These are phyloP conservation scores for Dascillus cervinus DNA, from an alignment of 2,888 invertebrate species.

Conservation along the genomic window DNA sequence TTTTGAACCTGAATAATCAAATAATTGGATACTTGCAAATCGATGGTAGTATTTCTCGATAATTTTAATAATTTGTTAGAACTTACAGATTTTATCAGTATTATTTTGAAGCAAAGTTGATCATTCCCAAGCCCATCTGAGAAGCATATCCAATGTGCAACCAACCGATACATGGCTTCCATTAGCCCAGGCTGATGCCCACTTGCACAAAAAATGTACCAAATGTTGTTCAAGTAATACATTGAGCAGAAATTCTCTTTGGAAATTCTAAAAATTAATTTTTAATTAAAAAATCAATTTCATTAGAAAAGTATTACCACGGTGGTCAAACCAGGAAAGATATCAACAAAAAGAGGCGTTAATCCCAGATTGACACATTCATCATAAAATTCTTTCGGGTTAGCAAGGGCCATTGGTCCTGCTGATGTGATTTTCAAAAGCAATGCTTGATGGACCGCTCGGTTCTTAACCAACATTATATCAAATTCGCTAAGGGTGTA, in stretches of 20 bases:
- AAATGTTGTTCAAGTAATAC: slow-evolving; percentile 75
- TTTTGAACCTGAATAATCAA: slow-evolving; percentile 57
- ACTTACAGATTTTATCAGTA: slow-evolving; percentile 57
- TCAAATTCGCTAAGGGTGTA: slow-evolving; percentile 49
- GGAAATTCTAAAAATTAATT: slow-evolving; percentile 40
- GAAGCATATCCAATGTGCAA: slow-evolving; percentile 57
- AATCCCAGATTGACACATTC: slow-evolving; percentile 53
- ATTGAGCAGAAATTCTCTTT: slow-evolving; percentile 68
- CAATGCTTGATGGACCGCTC: slow-evolving; percentile 56
- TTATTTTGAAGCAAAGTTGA: slow-evolving; percentile 61
- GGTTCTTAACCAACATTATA: slow-evolving; percentile 46
- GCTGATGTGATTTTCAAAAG: slow-evolving; percentile 49
- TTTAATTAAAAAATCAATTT: too few relatives aligned
- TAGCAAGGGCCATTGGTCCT: slow-evolving; percentile 54
- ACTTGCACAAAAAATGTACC: slow-evolving; percentile 61
- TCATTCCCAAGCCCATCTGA: slow-evolving; percentile 77
- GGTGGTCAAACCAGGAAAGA: too few relatives aligned
- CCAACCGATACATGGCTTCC: slow-evolving; percentile 65
- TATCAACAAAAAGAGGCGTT: slow-evolving; percentile 49
- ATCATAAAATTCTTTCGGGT: slow-evolving; percentile 52
- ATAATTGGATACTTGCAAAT: slow-evolving; percentile 53
- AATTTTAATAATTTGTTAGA: slow-evolving; percentile 3
- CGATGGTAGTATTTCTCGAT: too few relatives aligned
- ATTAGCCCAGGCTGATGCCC: slow-evolving; percentile 72
- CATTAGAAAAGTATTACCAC: too few relatives aligned